Evolutionary conservation across 2,888 invertebrate species (phyloP), one percentile per base, ranked within the genome.

Genomic region (Axea sp.): DNA sequence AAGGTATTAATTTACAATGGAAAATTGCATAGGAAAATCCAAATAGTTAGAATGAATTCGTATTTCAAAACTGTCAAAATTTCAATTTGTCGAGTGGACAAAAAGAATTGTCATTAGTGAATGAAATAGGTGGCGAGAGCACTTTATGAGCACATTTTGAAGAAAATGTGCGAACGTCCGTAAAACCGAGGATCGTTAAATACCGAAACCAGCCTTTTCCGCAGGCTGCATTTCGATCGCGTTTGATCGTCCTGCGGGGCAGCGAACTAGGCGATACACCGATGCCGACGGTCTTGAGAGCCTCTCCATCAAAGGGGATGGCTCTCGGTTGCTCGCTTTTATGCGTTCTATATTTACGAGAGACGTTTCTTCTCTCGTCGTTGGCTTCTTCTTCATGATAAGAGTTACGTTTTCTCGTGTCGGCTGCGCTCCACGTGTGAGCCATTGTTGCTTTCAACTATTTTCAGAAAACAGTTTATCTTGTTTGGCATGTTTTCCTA

Each of bases 321-420:
- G 81, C 81, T 53, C 81, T 60, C 35, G 41, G 39, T 37, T 9
- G 57, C 60, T 59, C 30, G 45, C 69, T 83, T 84, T 85, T 84
- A 84, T 85, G 82, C 82, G 79, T 82, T 79, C 81, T 82, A 83
- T 85, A 85, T 85, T 83, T 84, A 84, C 82, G 82, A 84, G 82
- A 79, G 81, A 84, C 84, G 84, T 83, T 85, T 84, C 81, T 81
- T 80, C 78, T 82, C 80, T 78, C 79, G 77, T 74, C 78, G 79
- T 76, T 78, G 79, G 80, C 79, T 82, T 82, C 78, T 82, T 81
- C 77, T 78, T 77, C 73, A 77, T 78, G 84, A 85, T 85, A 85
- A 85, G 83, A 82, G 80, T 76, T 77, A 77, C 80, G 67, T 37
- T 73, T 73, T 67, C 53, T 57, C 55, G 31, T 55, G 19, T 53